Conservation (phyloP, 2,113 vertebrate genomes). For the Gyps fulvus region DNA sequence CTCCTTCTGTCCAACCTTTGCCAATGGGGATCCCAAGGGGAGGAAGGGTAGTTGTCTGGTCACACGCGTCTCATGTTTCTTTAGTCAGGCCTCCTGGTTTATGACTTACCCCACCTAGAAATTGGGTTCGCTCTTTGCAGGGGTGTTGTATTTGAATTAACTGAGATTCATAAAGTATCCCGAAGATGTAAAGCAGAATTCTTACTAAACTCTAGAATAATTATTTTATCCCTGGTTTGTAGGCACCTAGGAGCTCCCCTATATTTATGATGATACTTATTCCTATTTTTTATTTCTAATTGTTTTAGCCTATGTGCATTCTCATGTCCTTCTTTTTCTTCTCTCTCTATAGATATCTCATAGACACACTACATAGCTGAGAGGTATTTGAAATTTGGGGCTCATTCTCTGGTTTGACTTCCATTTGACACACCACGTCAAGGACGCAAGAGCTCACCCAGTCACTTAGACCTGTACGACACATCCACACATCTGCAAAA, state of each 20-base stretch:
- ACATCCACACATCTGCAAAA: not conserved
- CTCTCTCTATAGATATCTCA: not conserved
- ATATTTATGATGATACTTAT: not conserved
- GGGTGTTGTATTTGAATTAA: not conserved
- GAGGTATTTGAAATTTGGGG: not conserved
- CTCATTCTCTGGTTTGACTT: not conserved
- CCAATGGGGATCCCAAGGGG: not conserved
- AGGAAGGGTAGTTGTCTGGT: not conserved
- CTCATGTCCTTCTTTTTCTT: not conserved
- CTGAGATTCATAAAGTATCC: not conserved
- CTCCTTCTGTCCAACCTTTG: not conserved
- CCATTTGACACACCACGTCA: not conserved
- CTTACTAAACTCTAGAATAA: not conserved
- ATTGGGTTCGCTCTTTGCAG: not conserved
- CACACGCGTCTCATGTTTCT: not conserved
- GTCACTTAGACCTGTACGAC: not conserved
- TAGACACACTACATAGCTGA: not conserved
- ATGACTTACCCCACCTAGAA: not conserved
- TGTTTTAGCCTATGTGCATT: not conserved
- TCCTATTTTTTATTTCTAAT: not conserved
- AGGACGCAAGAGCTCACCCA: not conserved
- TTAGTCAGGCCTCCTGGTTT: not conserved
- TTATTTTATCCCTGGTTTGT: not conserved
- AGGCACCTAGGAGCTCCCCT: not conserved
- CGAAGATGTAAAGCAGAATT: not conserved